Evolutionary conservation across 1,140 invertebrate genomes (phyloP).

Genomic region (Bombyx mandarina): DNA sequence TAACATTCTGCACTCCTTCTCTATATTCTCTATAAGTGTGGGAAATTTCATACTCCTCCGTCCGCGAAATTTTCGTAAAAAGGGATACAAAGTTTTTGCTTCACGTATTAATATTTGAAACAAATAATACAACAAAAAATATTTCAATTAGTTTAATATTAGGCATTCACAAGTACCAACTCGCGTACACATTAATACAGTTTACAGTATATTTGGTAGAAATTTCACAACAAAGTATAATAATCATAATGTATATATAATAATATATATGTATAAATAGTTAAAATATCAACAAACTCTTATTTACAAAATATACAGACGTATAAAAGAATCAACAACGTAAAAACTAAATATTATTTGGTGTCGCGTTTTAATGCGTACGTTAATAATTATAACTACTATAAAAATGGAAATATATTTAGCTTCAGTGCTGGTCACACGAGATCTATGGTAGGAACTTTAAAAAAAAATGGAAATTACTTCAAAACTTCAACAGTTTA

Average conservation of each 20-base stretch:
- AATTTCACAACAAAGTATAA: constrained; percentile 64
- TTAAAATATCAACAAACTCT: constrained; percentile 65
- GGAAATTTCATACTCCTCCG: too few relatives aligned
- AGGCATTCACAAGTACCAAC: constrained; percentile 3
- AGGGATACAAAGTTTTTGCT: too few relatives aligned
- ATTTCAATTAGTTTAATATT: constrained; percentile 8
- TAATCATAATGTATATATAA: constrained; percentile 6
- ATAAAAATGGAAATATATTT: too few relatives aligned
- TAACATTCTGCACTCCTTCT: too few relatives aligned
- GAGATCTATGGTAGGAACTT: too few relatives aligned
- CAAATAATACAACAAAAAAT: constrained; percentile 5
- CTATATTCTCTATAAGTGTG: too few relatives aligned
- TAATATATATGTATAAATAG: constrained; percentile 60
- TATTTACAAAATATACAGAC: constrained; percentile 63
- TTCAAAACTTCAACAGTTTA: too few relatives aligned
- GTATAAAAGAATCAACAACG: constrained; percentile 50
- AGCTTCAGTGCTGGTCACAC: too few relatives aligned
- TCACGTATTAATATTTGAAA: too few relatives aligned
- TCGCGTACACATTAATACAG: constrained; percentile 15
- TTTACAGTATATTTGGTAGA: constrained; percentile 60
- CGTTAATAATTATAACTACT: too few relatives aligned
- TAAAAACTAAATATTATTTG: constrained; percentile 31
- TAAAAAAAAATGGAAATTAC: too few relatives aligned
- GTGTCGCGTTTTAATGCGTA: constrained; percentile 9
- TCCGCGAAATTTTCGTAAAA: too few relatives aligned